Evolutionary conservation across 2,797 vertebrate species (phyloP).

Genomic region (Lepidocolaptes lacrymiger): DNA sequence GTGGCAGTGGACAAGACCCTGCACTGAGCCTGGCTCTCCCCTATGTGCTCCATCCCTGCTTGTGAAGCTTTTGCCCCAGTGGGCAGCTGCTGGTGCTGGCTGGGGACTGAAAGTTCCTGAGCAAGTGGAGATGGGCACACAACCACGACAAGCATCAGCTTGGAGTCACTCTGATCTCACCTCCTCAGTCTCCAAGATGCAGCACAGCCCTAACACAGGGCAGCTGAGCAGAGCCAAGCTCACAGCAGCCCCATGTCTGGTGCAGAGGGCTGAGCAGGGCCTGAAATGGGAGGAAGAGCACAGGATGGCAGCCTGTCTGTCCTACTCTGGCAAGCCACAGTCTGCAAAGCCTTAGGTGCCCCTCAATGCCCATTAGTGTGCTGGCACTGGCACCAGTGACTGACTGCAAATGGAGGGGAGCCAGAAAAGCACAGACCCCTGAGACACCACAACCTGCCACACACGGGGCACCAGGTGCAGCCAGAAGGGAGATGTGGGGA

Average conservation of each 20-base stretch:
- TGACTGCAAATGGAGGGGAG: neutral
- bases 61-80: neutral
- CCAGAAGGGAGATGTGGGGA: neutral
- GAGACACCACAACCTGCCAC: neutral
- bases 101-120: neutral
- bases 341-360: neutral
- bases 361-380: fast-evolving
- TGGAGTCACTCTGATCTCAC: neutral
- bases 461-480: fast-evolving
- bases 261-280: neutral
- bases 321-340: neutral
- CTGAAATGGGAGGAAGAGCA: neutral
- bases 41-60: neutral
- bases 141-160: neutral
- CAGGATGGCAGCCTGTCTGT: neutral
- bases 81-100: neutral
- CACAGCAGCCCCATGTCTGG: fast-evolving
- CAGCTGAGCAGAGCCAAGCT: neutral
- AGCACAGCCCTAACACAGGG: neutral
- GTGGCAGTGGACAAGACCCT: neutral
- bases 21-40: neutral
- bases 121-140: neutral
- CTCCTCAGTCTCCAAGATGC: neutral
- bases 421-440: neutral
- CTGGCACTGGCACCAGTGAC: neutral